Percentiles rank a stretch among this genome's conserved stretches.
Conservation (phyloP, 1,140 invertebrate species). For the Drosophila suzukii region DNA sequence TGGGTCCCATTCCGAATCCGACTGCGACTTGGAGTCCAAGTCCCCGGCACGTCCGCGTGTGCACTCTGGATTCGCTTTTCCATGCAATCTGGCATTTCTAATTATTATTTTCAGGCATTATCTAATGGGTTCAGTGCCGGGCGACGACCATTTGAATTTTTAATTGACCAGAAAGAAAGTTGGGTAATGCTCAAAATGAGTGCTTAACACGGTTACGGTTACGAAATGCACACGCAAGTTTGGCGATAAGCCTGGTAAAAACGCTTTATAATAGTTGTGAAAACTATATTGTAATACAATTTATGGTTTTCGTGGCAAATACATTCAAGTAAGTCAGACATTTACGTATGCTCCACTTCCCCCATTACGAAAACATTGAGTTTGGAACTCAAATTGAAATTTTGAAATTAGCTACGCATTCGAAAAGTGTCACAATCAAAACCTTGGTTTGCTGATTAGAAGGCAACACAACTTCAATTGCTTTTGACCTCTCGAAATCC, state of each 20-base stretch:
- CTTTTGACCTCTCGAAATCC: slow-evolving; percentile 22
- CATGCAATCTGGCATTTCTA: slow-evolving; percentile 60
- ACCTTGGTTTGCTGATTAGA: slow-evolving; percentile 22
- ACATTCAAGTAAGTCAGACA: slow-evolving; percentile 15
- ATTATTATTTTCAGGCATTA: slow-evolving; percentile 65
- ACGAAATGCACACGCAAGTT: slow-evolving; percentile 41
- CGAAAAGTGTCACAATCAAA: slow-evolving; percentile 3
- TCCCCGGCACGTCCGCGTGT: slow-evolving; percentile 42
- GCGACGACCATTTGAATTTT: slow-evolving; percentile 56
- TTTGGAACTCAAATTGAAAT: neutral
- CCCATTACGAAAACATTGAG: neutral
- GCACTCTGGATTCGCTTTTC: slow-evolving; percentile 58
- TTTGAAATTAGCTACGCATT: neutral
- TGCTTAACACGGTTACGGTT: slow-evolving; percentile 66
- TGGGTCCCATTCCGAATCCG: slow-evolving; percentile 47
- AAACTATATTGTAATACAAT: slow-evolving; percentile 10
- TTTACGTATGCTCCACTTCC: slow-evolving; percentile 21
- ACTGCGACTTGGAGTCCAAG: slow-evolving; percentile 8
- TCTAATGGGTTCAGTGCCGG: slow-evolving; percentile 50
- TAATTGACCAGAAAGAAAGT: slow-evolving; percentile 56
- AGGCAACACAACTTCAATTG: neutral
- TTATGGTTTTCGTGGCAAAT: slow-evolving; percentile 12
- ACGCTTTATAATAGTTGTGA: neutral
- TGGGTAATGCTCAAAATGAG: slow-evolving; percentile 31
- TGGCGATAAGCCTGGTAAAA: slow-evolving; percentile 6